A percentile compares a stretch with the other conserved stretches of the same genome.
Conservation (phyloP, 1,140 invertebrate genomes). For the Branchinecta lindahli region DNA sequence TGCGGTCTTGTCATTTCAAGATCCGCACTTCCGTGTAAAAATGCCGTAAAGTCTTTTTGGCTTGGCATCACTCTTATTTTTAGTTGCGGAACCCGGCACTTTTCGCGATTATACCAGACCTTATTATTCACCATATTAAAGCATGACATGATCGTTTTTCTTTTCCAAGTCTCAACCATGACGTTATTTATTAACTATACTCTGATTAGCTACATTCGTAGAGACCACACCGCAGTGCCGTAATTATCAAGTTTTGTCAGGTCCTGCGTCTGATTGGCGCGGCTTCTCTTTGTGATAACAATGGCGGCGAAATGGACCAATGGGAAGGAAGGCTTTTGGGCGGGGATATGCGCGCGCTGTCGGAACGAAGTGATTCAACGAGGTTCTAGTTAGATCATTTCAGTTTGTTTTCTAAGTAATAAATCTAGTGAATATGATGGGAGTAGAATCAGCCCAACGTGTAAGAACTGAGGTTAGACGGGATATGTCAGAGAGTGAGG, state of each 20-base stretch:
- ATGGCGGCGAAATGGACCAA: not conserved
- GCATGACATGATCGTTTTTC: not conserved
- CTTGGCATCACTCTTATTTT: too few relatives aligned
- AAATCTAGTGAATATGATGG: slow-evolving; percentile 10
- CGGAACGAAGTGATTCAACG: slow-evolving; percentile 9
- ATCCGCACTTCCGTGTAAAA: too few relatives aligned
- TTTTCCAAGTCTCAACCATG: not conserved
- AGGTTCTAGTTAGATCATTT: slow-evolving; percentile 10
- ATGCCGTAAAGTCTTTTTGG: too few relatives aligned
- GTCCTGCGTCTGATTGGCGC: not conserved
- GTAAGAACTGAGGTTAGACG: slow-evolving; percentile 9
- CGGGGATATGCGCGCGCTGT: slow-evolving; percentile 5
- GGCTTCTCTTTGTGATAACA: not conserved
- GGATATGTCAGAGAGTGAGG: slow-evolving; percentile 29
- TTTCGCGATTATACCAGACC: too few relatives aligned
- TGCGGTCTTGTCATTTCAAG: too few relatives aligned
- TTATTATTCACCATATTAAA: too few relatives aligned
- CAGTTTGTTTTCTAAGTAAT: slow-evolving; percentile 11
- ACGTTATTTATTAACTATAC: slow-evolving; percentile 7
- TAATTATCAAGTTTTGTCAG: slow-evolving; percentile 3
- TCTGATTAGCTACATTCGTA: not conserved
- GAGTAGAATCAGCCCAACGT: not conserved
- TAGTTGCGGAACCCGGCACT: too few relatives aligned
- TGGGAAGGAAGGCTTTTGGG: not conserved
- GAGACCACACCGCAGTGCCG: not conserved